Percentiles rank a stretch among this genome's conserved stretches.
These are phyloP conservation scores for Hydrolagus colliei DNA, from an alignment of 2,797 vertebrate species.

Conservation along the genomic window DNA sequence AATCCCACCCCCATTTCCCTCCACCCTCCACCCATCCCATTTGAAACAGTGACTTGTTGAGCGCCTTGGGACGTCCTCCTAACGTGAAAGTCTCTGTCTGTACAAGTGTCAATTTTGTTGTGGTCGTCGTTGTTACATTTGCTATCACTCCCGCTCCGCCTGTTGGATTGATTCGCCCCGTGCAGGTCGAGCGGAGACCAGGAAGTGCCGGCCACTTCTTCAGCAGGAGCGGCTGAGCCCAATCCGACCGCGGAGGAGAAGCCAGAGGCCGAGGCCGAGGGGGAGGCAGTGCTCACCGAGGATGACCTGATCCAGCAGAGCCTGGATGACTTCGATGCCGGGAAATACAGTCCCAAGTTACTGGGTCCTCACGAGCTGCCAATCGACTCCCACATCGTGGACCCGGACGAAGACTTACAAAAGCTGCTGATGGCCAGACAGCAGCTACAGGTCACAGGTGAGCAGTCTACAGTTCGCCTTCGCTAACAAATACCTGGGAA, in stretches of 20 bases:
- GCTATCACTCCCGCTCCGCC: not conserved
- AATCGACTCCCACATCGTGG: slow-evolving; percentile 77
- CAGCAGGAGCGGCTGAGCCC: slow-evolving; percentile 39
- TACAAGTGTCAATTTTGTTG: too few species aligned
- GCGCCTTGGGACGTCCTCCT: too few species aligned
- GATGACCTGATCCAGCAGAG: slow-evolving; percentile 96
- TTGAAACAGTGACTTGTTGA: too few species aligned
- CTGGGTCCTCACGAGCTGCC: slow-evolving; percentile 77
- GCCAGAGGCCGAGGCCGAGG: slow-evolving; percentile 53
- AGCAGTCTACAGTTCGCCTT: not conserved
- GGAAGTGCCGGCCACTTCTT: slow-evolving; percentile 31
- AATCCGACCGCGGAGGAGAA: slow-evolving; percentile 39
- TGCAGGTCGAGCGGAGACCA: slow-evolving; percentile 31
- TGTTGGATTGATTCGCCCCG: not conserved
- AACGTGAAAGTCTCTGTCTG: too few species aligned
- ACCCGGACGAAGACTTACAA: slow-evolving; percentile 75
- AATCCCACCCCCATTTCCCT: too few species aligned
- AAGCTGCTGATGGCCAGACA: slow-evolving; percentile 73
- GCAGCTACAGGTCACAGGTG: slow-evolving; percentile 90
- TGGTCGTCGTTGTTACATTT: not conserved
- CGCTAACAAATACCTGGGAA: too few species aligned
- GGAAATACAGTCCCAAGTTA: slow-evolving; percentile 83
- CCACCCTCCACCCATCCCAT: too few species aligned
- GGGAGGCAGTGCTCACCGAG: slow-evolving; percentile 85
- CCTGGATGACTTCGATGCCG: slow-evolving; percentile 84